Percentiles rank a stretch among this genome's conserved stretches.
Evolutionary conservation across 2,888 invertebrate species (phyloP).

Genomic region (Barypeithes pellucidus): DNA sequence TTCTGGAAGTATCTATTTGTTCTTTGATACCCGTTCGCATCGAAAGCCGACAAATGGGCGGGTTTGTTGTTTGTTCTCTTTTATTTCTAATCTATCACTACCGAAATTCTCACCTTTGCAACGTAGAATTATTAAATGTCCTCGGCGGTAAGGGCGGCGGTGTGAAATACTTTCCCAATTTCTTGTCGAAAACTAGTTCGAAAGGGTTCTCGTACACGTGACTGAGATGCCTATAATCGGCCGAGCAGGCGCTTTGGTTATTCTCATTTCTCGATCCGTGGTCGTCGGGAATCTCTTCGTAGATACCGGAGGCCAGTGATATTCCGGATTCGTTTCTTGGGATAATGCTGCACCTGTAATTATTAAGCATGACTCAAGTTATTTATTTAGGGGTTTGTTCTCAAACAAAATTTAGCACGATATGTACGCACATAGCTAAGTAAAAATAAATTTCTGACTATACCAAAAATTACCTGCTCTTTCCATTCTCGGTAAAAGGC

Average conservation of each 20-base stretch:
- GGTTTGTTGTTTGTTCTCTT: too few relatives aligned
- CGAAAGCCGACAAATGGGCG: too few relatives aligned
- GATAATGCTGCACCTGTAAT: constrained; percentile 31
- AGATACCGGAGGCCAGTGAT: constrained; percentile 77
- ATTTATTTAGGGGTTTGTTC: too few relatives aligned
- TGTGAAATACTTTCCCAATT: constrained; percentile 57
- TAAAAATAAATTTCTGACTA: too few relatives aligned
- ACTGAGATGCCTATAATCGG: constrained; percentile 34
- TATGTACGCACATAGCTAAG: too few relatives aligned
- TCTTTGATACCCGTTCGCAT: too few relatives aligned
- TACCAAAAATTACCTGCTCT: constrained; percentile 26
- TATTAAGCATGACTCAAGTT: too few relatives aligned
- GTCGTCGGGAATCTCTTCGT: constrained; percentile 78
- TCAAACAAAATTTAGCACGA: too few relatives aligned
- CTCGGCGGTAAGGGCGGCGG: constrained; percentile 73
- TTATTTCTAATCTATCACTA: too few relatives aligned
- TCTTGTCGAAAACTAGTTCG: constrained; percentile 65
- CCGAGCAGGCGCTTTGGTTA: neutral
- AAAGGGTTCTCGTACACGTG: constrained; percentile 70
- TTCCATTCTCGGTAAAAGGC: neutral
- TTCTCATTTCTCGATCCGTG: constrained; percentile 47
- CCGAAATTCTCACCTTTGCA: constrained; percentile 38
- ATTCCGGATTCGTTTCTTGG: constrained; percentile 74
- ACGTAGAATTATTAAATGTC: constrained; percentile 53
- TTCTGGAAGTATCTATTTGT: too few relatives aligned